Base-by-base conservation (phyloP, 1,140 invertebrate genomes). In the Colletes latitarsis region DNA sequence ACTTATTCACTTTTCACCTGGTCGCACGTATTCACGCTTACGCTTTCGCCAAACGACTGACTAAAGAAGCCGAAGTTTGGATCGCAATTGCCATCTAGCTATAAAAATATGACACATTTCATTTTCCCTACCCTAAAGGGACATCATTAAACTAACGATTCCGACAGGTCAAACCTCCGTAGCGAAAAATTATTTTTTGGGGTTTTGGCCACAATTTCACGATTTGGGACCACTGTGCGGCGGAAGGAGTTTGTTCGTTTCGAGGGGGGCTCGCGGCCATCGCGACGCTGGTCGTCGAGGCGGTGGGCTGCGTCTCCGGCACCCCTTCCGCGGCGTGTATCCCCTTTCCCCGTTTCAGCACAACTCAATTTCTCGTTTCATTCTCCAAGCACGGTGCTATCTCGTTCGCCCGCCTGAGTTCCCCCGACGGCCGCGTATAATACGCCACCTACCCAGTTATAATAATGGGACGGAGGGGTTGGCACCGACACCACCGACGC, bases 361-460 rank as follows among this genome's bases (percentile, higher is more conserved):
- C 91, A 92, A 93, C 90, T 93, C 92, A 92, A 93, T 93, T 93
- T 92, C 92, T 93, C 92, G 91, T 93, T 93, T 93, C 90, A 92
- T 93, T 93, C 91, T 91, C 90, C 88, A 92, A 66, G 88, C 87
- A 88, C 86, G 90, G 88, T 88, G 89, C 91, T 93, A 92, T 93
- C 92, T 93, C 92, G 91, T 91, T 92, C 88, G 91, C 89, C 92
- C 90, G 91, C 89, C 90, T 92, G 92, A 92, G 88, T 93, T 93
- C 88, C 90, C 91, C 87, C 91, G 89, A 89, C 89, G 90, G 88
- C 81, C 88, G 89, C 92, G 90, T 92, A 92, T 92, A 92, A 93
- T 91, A 92, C 92, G 91, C 91, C 90, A 90, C 89, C 89, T 92
- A 92, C 89, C 85, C 90, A 90, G 91, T 92, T 92, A 92, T 92